These are phyloP conservation scores for Brotula barbata DNA, from an alignment of 2,797 vertebrate genomes.

Conservation along the genomic window DNA sequence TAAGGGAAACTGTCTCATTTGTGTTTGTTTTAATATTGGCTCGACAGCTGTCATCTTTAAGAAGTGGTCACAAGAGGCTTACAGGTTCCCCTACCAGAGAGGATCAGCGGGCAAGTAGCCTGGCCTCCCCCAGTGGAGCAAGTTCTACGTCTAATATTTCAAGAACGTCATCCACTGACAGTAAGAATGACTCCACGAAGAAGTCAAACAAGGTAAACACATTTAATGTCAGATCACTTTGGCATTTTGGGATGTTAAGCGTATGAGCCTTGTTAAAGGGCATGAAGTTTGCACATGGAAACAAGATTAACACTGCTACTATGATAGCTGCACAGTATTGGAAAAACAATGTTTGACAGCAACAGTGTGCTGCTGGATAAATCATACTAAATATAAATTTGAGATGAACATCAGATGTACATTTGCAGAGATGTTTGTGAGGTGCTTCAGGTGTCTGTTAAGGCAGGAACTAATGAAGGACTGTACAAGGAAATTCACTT, in stretches of 20 bases:
- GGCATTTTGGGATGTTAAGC: background rate
- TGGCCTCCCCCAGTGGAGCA: slow-evolving; percentile 85
- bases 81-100: slow-evolving; percentile 89
- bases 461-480: too few relatives aligned
- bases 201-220: slow-evolving; percentile 87
- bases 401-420: too few relatives aligned
- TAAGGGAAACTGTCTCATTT: background rate
- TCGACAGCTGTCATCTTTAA: slow-evolving; percentile 90
- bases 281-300: background rate
- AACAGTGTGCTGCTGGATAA: too few relatives aligned
- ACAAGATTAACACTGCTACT: background rate
- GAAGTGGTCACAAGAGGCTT: slow-evolving; percentile 95
- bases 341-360: too few relatives aligned
- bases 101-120: slow-evolving; percentile 88
- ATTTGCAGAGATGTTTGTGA: too few relatives aligned
- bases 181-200: slow-evolving; percentile 87
- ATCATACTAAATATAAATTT: too few relatives aligned
- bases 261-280: background rate
- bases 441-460: too few relatives aligned
- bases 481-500: too few relatives aligned
- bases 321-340: too few relatives aligned
- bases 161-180: slow-evolving; percentile 91
- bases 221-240: too few relatives aligned
- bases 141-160: slow-evolving; percentile 86
- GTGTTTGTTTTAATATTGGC: slow-evolving; percentile 5